These are phyloP conservation scores for Orussus abietinus DNA, from an alignment of 1,140 invertebrate species.

Conservation along the genomic window DNA sequence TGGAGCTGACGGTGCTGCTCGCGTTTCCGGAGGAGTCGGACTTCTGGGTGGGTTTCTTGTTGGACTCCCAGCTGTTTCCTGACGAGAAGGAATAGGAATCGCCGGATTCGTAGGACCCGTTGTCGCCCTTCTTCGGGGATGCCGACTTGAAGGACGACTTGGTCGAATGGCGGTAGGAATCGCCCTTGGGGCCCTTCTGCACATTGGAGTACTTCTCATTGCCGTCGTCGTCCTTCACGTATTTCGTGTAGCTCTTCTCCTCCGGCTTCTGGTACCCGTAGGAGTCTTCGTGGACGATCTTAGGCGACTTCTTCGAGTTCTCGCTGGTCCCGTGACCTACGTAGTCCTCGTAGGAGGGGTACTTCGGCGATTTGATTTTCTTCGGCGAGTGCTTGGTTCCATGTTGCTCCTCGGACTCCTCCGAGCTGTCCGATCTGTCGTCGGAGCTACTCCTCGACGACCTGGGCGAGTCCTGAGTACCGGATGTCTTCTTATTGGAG, in stretches of 20 bases:
- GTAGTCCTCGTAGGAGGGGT: slow-evolving; percentile 11
- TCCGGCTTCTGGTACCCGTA: slow-evolving; percentile 30
- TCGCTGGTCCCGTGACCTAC: slow-evolving; percentile 15
- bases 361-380: slow-evolving; percentile 8
- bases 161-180: slow-evolving; percentile 16
- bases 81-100: slow-evolving; percentile 22
- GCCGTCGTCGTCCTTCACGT: slow-evolving; percentile 1
- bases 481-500: slow-evolving; percentile 4
- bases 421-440: background rate
- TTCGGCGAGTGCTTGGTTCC: slow-evolving; percentile 1
- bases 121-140: slow-evolving; percentile 22
- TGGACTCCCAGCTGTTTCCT: slow-evolving; percentile 21
- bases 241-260: slow-evolving; percentile 12
- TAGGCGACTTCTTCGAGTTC: slow-evolving; percentile 3
- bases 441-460: background rate
- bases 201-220: slow-evolving; percentile 5
- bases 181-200: slow-evolving; percentile 17
- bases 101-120: slow-evolving; percentile 15
- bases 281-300: slow-evolving; percentile 16
- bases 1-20: too few species aligned
- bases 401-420: slow-evolving; percentile 3
- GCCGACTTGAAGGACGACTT: slow-evolving; percentile 26
- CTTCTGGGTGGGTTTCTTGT: slow-evolving; percentile 23
- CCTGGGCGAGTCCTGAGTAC: background rate
- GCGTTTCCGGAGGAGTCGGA: too few species aligned